These are phyloP conservation scores for Anisognathus igniventris DNA, from an alignment of 2,797 vertebrate genomes.

Conservation along the genomic window DNA sequence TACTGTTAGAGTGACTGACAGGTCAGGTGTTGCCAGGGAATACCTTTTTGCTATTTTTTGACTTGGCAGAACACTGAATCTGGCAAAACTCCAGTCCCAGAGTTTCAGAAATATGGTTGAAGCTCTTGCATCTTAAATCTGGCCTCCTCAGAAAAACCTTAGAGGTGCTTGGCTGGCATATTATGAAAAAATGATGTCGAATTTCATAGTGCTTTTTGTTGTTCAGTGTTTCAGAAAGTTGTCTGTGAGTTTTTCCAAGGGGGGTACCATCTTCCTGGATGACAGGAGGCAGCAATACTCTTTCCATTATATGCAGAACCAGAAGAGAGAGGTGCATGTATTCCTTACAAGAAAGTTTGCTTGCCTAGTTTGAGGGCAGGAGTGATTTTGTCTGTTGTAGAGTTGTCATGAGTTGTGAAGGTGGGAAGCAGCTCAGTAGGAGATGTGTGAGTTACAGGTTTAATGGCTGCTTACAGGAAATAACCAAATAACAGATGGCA, in stretches of 20 bases:
- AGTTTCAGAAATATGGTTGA: background rate
- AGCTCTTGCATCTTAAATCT: background rate
- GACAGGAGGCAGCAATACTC: background rate
- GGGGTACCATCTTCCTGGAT: background rate
- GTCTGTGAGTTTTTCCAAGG: background rate
- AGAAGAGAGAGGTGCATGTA: background rate
- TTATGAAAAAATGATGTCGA: background rate
- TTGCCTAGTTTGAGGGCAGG: background rate
- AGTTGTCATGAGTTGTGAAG: background rate
- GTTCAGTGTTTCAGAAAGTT: background rate
- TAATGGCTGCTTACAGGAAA: background rate
- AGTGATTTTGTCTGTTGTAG: background rate
- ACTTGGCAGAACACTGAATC: background rate
- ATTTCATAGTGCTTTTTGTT: background rate
- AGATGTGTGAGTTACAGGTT: background rate
- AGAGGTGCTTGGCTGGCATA: background rate
- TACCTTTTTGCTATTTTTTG: background rate
- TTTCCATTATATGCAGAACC: background rate
- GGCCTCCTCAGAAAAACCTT: background rate
- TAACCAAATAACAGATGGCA: background rate
- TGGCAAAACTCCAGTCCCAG: background rate
- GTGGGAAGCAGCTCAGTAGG: background rate
- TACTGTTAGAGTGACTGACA: background rate
- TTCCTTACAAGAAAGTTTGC: background rate
- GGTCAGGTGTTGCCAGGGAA: background rate